Base-by-base conservation (phyloP, 1,140 invertebrate species). In the Chlorops oryzae region DNA sequence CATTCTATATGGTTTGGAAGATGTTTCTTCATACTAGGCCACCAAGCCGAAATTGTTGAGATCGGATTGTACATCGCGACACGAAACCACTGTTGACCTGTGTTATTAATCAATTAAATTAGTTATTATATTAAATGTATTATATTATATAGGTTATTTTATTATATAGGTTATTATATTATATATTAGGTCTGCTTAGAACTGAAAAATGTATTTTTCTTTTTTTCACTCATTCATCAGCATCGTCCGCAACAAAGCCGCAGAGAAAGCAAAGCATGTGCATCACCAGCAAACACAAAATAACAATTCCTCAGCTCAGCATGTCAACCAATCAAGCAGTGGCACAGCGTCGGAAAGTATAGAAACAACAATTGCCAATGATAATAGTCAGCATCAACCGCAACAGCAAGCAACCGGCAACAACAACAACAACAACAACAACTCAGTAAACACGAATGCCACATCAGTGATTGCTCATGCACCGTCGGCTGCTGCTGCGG, bases 171-270 rank as follows among this genome's bases (percentile, higher is more conserved):
- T n/a, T n/a, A n/a, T n/a, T n/a, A n/a, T n/a, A n/a, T n/a, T n/a
- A n/a, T n/a, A n/a, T n/a, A n/a, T n/a, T n/a, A n/a, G n/a, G n/a
- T n/a, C n/a, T n/a, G n/a, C n/a, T n/a, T n/a, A n/a, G n/a, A n/a
- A n/a, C 15, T 32, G 28, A 32, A 32, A 32, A 32, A 32, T 32
- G 28, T 32, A 32, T 32, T 32, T 32, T 10, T 32, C 22, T 3
- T 18, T 5, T 41, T 41, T 41, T 40, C 7, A 10, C 17, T 9
- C 6, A 35, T 42, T n/a, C n/a, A 58, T 5, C 75, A 96, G 92
- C 77, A 96, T 96, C 75, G 92, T 96, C 38, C 80, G 92, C 50
- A 96, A 96, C 75, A 96, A 96, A 69, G 92, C 92, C 10, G 92
- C 92, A 4, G 92, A 96, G 74, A 95, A 94, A 67, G 91, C 91